phyloP scores from a whole-genome alignment of 1,140 invertebrate species.

The Drosophila virilis region DNA sequence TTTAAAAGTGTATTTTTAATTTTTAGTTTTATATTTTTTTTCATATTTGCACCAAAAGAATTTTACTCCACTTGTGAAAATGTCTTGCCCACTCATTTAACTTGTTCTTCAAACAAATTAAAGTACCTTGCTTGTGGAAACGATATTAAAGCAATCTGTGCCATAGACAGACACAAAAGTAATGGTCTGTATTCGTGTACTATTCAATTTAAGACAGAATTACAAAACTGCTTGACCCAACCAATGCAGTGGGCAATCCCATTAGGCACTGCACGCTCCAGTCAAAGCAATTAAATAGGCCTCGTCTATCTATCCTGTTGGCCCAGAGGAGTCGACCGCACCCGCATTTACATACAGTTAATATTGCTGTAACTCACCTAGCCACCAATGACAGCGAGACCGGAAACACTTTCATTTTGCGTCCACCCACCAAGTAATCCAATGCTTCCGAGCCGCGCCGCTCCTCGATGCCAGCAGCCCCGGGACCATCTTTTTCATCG shows the following conservation, averaged over 20 bases:
- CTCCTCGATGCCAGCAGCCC: slow-evolving; percentile 84
- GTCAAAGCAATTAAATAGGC: slow-evolving; percentile 39
- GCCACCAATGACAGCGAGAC: slow-evolving; percentile 93
- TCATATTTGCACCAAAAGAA: too few species aligned
- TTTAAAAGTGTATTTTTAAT: too few species aligned
- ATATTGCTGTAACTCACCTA: slow-evolving; percentile 85
- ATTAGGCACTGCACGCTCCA: slow-evolving; percentile 8
- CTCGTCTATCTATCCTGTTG: slow-evolving; percentile 31
- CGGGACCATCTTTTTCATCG: slow-evolving; percentile 56
- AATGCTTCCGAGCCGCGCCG: slow-evolving; percentile 81
- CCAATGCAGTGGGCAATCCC: slow-evolving; percentile 13
- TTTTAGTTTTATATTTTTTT: not conserved
- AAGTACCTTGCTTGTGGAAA: not conserved
- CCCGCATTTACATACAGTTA: slow-evolving; percentile 56
- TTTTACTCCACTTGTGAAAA: not conserved
- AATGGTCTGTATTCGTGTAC: slow-evolving; percentile 34
- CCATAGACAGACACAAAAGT: slow-evolving; percentile 9
- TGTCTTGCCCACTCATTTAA: not conserved
- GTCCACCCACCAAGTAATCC: slow-evolving; percentile 94
- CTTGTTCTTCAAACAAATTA: not conserved
- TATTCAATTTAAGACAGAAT: slow-evolving; percentile 40
- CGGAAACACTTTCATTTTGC: slow-evolving; percentile 92
- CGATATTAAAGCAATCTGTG: slow-evolving; percentile 2
- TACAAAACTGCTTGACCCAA: slow-evolving; percentile 22
- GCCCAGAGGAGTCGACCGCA: not conserved